These are phyloP conservation scores for Uria lomvia DNA, from an alignment of 2,113 vertebrate genomes.

Conservation along the genomic window DNA sequence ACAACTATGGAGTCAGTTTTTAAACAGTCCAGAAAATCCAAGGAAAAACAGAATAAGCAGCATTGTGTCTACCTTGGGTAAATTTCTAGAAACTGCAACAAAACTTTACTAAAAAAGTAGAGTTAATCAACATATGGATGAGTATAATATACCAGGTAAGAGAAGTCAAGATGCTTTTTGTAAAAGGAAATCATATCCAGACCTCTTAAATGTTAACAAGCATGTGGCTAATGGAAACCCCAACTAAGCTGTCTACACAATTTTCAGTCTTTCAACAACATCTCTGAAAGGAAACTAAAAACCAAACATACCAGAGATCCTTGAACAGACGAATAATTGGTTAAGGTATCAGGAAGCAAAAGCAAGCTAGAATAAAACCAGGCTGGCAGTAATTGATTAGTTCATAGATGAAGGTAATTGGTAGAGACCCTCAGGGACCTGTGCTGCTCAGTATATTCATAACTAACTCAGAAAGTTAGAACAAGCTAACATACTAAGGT, in stretches of 20 bases:
- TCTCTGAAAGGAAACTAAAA: neutral
- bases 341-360: neutral
- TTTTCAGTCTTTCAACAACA: neutral
- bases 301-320: neutral
- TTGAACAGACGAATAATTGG: neutral
- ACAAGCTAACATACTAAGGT: neutral
- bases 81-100: neutral
- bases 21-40: neutral
- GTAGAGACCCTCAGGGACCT: neutral
- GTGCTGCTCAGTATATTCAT: neutral
- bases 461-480: neutral
- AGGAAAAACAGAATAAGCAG: neutral
- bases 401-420: neutral
- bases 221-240: neutral
- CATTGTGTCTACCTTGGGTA: neutral
- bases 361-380: neutral
- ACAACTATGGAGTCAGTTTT: neutral
- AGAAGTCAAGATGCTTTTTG: neutral
- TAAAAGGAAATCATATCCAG: neutral
- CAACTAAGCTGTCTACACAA: neutral
- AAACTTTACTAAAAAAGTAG: neutral
- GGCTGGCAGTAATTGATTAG: neutral
- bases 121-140: accelerated
- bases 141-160: neutral
- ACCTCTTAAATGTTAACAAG: neutral